These are phyloP conservation scores for Carassius carassius DNA, from an alignment of 2,113 vertebrate species.

Conservation along the genomic window DNA sequence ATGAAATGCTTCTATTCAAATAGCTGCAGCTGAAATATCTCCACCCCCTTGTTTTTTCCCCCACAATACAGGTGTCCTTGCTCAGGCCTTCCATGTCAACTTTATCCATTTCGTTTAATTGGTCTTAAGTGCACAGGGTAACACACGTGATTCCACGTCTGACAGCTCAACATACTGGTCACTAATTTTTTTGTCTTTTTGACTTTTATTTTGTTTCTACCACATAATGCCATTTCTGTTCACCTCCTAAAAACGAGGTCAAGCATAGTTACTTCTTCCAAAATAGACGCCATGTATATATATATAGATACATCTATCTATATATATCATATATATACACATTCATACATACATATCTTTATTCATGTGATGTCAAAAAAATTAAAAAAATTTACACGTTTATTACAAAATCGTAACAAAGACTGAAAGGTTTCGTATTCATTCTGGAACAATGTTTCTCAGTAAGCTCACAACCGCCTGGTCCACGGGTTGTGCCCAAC, in stretches of 20 bases:
- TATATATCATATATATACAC: slow-evolving; percentile 99
- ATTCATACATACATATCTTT: slow-evolving; percentile 98
- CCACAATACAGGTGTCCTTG: slow-evolving; percentile 87
- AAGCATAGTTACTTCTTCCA: slow-evolving; percentile 92
- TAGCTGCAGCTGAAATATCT: slow-evolving; percentile 91
- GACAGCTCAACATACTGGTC: slow-evolving; percentile 95
- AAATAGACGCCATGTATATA: slow-evolving; percentile 99
- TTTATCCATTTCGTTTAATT: slow-evolving; percentile 61
- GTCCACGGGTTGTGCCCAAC: slow-evolving; percentile 86
- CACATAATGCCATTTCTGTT: slow-evolving; percentile 98
- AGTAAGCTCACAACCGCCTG: slow-evolving; percentile 84
- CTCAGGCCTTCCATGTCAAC: slow-evolving; percentile 82
- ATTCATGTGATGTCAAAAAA: slow-evolving; percentile 99
- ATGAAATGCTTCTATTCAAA: slow-evolving; percentile 98
- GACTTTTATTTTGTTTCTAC: slow-evolving; percentile 71
- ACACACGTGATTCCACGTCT: slow-evolving; percentile 88
- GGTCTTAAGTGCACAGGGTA: slow-evolving; percentile 85
- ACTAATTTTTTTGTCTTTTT: slow-evolving; percentile 36
- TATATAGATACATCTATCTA: slow-evolving; percentile 97
- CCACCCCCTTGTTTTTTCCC: slow-evolving; percentile 75
- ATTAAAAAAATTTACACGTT: slow-evolving; percentile 99
- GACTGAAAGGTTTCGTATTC: slow-evolving; percentile 97
- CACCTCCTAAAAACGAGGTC: slow-evolving; percentile 99
- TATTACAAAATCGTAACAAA: slow-evolving; percentile 99
- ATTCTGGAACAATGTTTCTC: slow-evolving; percentile 93